Evolutionary conservation across 64 coral and sea anemone genomes (phyloP), one percentile per base, ranked within the genome.

Genomic region (Pachyseris speciosa): DNA sequence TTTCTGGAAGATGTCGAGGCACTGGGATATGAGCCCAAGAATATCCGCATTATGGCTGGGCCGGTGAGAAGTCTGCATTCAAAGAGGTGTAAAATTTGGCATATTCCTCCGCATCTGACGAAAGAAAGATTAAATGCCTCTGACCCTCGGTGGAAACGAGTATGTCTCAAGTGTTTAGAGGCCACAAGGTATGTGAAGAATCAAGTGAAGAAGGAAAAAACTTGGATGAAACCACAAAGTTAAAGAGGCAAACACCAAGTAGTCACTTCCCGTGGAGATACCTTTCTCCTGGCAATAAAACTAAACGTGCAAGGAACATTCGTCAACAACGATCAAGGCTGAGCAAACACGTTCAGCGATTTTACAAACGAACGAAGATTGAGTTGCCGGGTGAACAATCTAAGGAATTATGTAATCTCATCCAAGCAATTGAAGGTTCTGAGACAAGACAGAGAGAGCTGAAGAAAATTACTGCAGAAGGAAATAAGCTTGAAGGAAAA

Each of bases 231-330:
- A 34, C 67, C 37, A 70, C 67, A 38, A 70, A 70, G 67, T 38
- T 32, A 38, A 38, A 38, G 22, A 0, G 67, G 19, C 67, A 70
- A 70, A 70, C 20, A 34, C 67, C 67, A 37, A 70, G 67, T 41
- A 87, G 84, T 67, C 68, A 87, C 34, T 87, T 37, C 73, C 84
- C 84, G 29, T 51, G 42, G 36, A 87, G 73, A 51, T 87, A 31
- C 44, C 45, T 87, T 33, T 72, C 84, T 33, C 84, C 67, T n/a
- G 50, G 51, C 43, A 87, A 67, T 52, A 72, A 71, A 64, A 37
- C 15, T 4, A 87, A 71, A 12, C 65, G 47, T 15, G 17, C 42
- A 13, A 47, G 42, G 50, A 86, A 86, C 71, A 15, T 34, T 40
- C 41, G 64, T 9, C 41, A 70, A 26, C 64, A 49, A 68, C 24